Evolutionary conservation across 2,888 invertebrate genomes (phyloP).

Genomic region (Spodoptera littoralis): DNA sequence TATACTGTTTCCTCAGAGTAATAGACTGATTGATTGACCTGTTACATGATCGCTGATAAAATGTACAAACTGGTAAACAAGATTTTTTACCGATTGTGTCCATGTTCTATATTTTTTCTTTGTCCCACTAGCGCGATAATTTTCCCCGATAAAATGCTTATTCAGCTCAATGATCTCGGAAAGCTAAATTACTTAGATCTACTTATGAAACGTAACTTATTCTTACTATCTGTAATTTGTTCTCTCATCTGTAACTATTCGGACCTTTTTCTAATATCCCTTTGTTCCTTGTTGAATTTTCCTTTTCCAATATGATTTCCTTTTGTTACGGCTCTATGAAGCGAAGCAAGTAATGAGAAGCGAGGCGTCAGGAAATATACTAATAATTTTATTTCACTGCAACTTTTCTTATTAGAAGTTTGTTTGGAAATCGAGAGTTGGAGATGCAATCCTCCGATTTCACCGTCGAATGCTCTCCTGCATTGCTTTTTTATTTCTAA

Average conservation of each 20-base stretch:
- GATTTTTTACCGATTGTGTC: conserved; percentile 24
- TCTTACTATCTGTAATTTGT: conserved; percentile 38
- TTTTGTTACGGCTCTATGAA: conserved; percentile 36
- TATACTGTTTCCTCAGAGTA: conserved; percentile 34
- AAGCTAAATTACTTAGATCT: conserved; percentile 30
- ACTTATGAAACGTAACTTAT: conserved; percentile 15
- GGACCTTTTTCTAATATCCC: conserved; percentile 24
- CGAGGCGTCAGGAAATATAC: conserved; percentile 56
- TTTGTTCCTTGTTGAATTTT: conserved; percentile 28
- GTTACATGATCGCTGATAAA: conserved; percentile 35
- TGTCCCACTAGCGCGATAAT: conserved; percentile 34
- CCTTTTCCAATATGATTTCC: conserved; percentile 30
- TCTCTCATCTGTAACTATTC: conserved; percentile 29
- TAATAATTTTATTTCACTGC: conserved; percentile 70
- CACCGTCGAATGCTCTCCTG: conserved; percentile 64
- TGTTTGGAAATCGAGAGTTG: conserved; percentile 63
- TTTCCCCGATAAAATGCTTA: conserved; percentile 30
- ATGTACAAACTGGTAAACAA: conserved; percentile 30
- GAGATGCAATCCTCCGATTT: conserved; percentile 70
- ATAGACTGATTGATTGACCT: conserved; percentile 49
- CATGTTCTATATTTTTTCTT: conserved; percentile 27
- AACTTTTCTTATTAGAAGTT: conserved; percentile 86
- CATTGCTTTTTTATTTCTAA: conserved; percentile 62
- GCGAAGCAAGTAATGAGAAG: conserved; percentile 47
- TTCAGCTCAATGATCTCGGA: conserved; percentile 39